phyloP scores from a whole-genome alignment of 2,888 invertebrate species.

The Acrocyrtus sp. region DNA sequence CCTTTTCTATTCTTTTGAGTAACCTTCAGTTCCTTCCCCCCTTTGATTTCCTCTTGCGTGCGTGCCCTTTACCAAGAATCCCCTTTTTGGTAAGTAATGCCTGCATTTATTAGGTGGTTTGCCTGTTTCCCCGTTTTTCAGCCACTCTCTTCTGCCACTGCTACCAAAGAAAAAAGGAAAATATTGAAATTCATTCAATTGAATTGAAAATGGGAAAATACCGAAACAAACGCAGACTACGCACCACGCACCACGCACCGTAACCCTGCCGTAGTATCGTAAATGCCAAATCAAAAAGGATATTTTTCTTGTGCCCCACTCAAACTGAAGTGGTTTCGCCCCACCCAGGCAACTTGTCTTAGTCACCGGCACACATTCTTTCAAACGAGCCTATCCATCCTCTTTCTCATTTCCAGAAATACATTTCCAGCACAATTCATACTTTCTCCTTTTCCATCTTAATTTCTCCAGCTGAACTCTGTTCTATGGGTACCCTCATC shows the following conservation, averaged over 20 bases:
- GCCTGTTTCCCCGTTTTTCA: too few species aligned
- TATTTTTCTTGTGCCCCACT: background rate
- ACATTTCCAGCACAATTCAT: constrained; percentile 19
- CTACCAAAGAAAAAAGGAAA: too few species aligned
- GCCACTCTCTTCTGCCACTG: too few species aligned
- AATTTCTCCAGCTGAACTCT: constrained; percentile 15
- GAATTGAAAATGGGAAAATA: constrained; percentile 27
- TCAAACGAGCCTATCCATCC: too few species aligned
- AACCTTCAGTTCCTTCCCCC: too few species aligned
- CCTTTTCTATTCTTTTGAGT: too few species aligned
- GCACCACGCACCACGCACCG: too few species aligned
- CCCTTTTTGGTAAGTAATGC: too few species aligned
- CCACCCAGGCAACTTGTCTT: constrained; percentile 48
- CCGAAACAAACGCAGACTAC: background rate
- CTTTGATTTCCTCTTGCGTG: too few species aligned
- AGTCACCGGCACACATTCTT: constrained; percentile 41
- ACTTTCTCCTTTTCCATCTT: constrained; percentile 25
- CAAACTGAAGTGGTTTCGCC: constrained; percentile 1
- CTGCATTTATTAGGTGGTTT: too few species aligned
- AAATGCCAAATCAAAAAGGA: background rate
- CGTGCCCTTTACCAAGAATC: too few species aligned
- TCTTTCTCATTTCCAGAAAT: constrained; percentile 3
- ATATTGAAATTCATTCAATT: constrained; percentile 51
- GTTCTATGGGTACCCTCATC: constrained; percentile 18
- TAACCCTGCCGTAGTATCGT: too few species aligned